Evolutionary conservation across 2,113 vertebrate genomes (phyloP).

Genomic region (Myiozetetes cayanensis): DNA sequence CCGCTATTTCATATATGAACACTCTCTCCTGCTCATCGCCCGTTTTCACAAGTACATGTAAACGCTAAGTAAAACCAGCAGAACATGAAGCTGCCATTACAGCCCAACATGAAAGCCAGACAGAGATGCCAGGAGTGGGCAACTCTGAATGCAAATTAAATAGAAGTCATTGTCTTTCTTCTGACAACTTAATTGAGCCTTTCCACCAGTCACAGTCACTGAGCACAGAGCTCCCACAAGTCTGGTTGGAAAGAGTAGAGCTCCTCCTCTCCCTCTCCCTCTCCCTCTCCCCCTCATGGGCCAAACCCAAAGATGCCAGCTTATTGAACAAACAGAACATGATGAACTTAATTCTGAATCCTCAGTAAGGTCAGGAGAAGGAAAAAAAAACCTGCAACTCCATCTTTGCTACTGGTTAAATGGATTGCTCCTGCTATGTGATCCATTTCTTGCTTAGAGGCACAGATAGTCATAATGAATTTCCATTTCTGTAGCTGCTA

Average conservation of each 20-base stretch:
- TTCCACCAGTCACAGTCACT: constrained; percentile 65
- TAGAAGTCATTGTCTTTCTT: constrained; percentile 59
- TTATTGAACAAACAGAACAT: background rate
- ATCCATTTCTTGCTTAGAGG: background rate
- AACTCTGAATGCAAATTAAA: constrained; percentile 35
- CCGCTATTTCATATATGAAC: background rate
- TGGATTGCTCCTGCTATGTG: background rate
- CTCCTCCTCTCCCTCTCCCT: background rate
- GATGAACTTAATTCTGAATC: background rate
- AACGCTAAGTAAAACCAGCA: background rate
- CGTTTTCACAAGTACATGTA: background rate
- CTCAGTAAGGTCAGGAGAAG: background rate
- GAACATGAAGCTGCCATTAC: background rate
- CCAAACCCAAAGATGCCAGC: background rate
- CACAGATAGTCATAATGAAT: background rate
- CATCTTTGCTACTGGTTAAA: background rate
- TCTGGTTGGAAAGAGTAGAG: background rate
- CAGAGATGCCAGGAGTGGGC: background rate
- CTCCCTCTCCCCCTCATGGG: background rate
- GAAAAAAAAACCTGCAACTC: background rate
- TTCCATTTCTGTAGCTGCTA: background rate
- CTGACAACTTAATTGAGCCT: constrained; percentile 68
- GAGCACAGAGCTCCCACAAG: constrained; percentile 26
- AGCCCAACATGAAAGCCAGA: background rate
- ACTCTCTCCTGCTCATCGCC: background rate